Conservation (phyloP, 2,888 invertebrate species). For the Oligia latruncula region DNA sequence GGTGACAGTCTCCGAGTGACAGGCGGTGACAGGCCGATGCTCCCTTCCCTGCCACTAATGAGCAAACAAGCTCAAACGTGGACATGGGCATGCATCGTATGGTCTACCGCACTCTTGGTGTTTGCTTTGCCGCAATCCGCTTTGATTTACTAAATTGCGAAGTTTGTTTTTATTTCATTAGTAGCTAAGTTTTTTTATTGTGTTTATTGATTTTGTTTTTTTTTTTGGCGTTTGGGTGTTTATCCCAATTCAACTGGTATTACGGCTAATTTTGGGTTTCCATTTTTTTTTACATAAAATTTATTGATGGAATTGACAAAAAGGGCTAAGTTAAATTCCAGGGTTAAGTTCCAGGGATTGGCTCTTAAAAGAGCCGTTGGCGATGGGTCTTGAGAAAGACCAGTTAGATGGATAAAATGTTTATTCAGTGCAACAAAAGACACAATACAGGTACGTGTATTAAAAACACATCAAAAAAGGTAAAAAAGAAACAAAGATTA, state of each 20-base stretch:
- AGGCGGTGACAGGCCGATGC: conserved; percentile 67
- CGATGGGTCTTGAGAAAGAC: too few species aligned
- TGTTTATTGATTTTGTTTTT: conserved; percentile 8
- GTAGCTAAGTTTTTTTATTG: conserved; percentile 2
- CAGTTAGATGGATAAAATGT: too few species aligned
- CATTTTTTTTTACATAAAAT: neutral
- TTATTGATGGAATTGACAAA: neutral
- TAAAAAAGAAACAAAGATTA: too few species aligned
- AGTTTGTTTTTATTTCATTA: conserved; percentile 46
- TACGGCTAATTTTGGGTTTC: neutral
- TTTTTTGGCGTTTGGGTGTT: neutral
- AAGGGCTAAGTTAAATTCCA: neutral
- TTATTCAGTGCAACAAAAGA: too few species aligned
- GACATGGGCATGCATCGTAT: conserved; percentile 64
- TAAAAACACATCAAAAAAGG: too few species aligned
- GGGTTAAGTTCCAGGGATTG: neutral
- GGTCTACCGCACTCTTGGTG: conserved; percentile 68
- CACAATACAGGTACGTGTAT: too few species aligned
- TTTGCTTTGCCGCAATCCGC: conserved; percentile 66
- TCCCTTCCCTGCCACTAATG: conserved; percentile 79
- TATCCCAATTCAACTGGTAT: neutral
- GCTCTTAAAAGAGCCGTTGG: neutral
- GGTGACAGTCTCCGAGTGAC: conserved; percentile 59
- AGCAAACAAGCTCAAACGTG: conserved; percentile 77
- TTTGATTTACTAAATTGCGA: conserved; percentile 61